Base-by-base conservation (phyloP, 1,140 invertebrate genomes). In the Sesamia nonagrioides region DNA sequence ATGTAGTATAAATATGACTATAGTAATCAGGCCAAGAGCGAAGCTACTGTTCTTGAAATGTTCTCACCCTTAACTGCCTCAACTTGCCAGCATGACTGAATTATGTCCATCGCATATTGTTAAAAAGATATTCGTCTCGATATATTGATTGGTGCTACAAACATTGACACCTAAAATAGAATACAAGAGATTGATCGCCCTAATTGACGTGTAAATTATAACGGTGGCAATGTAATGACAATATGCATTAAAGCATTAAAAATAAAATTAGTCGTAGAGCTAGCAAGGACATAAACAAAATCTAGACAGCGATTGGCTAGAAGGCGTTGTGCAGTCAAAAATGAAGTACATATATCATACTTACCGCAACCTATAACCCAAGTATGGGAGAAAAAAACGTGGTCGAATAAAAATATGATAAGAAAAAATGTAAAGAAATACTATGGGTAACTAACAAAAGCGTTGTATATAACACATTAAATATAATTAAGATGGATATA, bases 1-100 rank as follows among this genome's bases (percentile, higher is more conserved):
- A 27, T 27, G 27, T 27, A 82, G 90, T 90, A 88, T 89, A 90
- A 88, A 89, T 92, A 92, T 88, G 85, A 84, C 82, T 81, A 66
- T 72, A 83, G 79, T 81, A 87, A 87, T 82, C 86, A 91, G 89
- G 91, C 89, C 91, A 93, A 91, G 91, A 86, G 78, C 88, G 81
- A 82, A 37, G 63, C 79, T 13, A 40, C 21, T 84, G 84, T 82
- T 87, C 86, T 91, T 90, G 86, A 89, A 86, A 89, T 72, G 84
- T 88, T 86, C 78, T 82, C 83, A 87, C 84, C 85, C 84, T 83
- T 87, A 84, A 87, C 82, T 83, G 80, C 80, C 76, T 66, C n/a
- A 73, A 81, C 69, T 82, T 91, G 91, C 89, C 90, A 91, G 82
- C 68, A 48, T 17, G 50, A 18, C 50, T 90, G 88, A 91, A 50